Evolutionary conservation across 2,888 invertebrate species (phyloP).

Genomic region (Erebia ligea): DNA sequence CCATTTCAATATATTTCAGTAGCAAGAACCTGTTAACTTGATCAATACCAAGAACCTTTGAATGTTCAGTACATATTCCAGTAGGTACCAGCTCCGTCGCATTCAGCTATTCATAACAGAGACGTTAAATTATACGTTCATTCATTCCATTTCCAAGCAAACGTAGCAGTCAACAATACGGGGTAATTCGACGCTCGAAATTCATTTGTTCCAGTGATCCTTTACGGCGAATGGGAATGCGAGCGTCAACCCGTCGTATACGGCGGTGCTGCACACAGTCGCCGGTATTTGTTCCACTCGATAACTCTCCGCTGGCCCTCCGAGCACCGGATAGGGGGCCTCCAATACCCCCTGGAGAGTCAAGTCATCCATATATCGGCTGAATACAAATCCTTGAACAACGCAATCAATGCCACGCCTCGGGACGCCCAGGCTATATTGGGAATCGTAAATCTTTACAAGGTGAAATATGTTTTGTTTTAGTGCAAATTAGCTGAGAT

Average conservation of each 20-base stretch:
- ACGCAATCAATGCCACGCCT: slow-evolving; percentile 52
- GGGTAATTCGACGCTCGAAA: not conserved
- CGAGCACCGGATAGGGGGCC: slow-evolving; percentile 59
- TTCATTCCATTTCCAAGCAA: not conserved
- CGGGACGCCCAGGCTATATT: slow-evolving; percentile 64
- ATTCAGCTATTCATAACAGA: not conserved
- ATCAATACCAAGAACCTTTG: too few species aligned
- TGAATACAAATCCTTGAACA: slow-evolving; percentile 54
- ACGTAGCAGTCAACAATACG: not conserved
- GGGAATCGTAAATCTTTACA: slow-evolving; percentile 60
- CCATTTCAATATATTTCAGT: too few species aligned
- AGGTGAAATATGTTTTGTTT: slow-evolving; percentile 46
- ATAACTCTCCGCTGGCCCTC: slow-evolving; percentile 63
- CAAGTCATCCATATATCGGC: slow-evolving; percentile 63
- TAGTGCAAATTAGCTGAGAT: too few species aligned
- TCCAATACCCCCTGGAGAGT: slow-evolving; percentile 63
- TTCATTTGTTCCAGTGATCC: slow-evolving; percentile 51
- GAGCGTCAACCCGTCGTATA: slow-evolving; percentile 55
- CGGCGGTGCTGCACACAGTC: slow-evolving; percentile 65
- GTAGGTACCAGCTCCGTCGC: not conserved
- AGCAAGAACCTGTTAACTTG: too few species aligned
- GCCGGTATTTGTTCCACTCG: slow-evolving; percentile 67
- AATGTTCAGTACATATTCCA: too few species aligned
- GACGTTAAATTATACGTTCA: not conserved
- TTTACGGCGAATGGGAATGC: slow-evolving; percentile 57